phyloP scores from a whole-genome alignment of 2,797 vertebrate species.

The Rallus crepitans region DNA sequence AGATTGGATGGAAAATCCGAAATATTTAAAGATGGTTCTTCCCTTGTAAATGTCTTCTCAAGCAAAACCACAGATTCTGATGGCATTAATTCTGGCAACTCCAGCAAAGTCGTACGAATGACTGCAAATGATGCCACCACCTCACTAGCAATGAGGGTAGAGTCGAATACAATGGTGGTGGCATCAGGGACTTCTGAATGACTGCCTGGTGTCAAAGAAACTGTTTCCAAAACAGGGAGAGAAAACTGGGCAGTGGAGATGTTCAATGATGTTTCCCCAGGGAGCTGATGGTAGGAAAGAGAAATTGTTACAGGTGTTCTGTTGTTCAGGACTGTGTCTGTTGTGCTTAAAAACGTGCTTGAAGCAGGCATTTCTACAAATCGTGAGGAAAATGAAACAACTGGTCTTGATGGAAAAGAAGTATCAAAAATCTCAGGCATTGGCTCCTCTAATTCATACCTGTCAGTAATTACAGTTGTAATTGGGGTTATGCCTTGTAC shows the following conservation, averaged over 20 bases:
- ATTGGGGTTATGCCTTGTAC: conserved; percentile 76
- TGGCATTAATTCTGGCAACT: neutral
- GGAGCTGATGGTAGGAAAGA: conserved; percentile 51
- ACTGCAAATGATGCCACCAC: neutral
- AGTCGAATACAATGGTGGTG: conserved; percentile 80
- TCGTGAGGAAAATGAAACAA: conserved; percentile 83
- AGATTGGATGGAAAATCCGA: conserved; percentile 36
- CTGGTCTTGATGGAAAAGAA: conserved; percentile 84
- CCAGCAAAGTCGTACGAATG: neutral
- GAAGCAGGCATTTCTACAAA: neutral
- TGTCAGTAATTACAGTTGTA: conserved; percentile 77
- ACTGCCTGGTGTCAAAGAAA: conserved; percentile 55
- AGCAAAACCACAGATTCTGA: conserved; percentile 41
- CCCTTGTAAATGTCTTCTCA: neutral
- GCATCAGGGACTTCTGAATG: conserved; percentile 75
- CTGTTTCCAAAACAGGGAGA: conserved; percentile 68
- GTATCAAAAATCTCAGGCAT: conserved; percentile 83
- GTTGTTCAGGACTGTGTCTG: neutral
- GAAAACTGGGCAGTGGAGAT: conserved; percentile 70
- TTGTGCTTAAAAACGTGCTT: conserved; percentile 12
- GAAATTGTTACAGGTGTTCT: neutral
- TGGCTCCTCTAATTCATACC: conserved; percentile 85
- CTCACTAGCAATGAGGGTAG: conserved; percentile 69
- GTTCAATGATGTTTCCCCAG: conserved; percentile 44
- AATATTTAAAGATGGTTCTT: neutral